Base-by-base conservation (phyloP, 2,888 invertebrate species). In the Drosophila monieri region DNA sequence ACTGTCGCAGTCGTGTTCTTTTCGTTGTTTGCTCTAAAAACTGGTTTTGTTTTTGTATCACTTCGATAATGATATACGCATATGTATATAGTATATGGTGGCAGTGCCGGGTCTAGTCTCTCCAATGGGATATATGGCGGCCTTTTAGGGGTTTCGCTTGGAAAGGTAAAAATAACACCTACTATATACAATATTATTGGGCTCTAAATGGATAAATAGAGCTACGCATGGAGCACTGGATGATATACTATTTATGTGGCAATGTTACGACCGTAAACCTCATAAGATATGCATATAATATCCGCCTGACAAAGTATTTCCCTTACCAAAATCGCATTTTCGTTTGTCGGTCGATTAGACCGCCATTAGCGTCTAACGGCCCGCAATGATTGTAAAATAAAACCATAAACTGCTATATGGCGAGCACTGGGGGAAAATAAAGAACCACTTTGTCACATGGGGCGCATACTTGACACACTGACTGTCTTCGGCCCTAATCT, bases 321-420 rank as follows among this genome's bases (percentile, higher is more conserved):
- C 5, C 23, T 15, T 5, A 9, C 32, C 58, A 12, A 60, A 68
- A 59, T 54, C 58, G 52, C 48, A 56, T 47, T 43, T 57, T 72
- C 56, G 48, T 71, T 72, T 70, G 70, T 69, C 69, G 69, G 74
- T 57, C 72, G 59, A 74, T 66, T 74, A 57, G 71, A 52, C 74
- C 23, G 56, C 46, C 64, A 65, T 70, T 70, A 74, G 54, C 32
- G 43, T 12, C 47, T 41, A 37, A 49, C 54, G 47, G 61, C 54
- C 54, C 51, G 48, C 52, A 66, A 73, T 60, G 49, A 60, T 49
- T 55, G 57, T 73, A 72, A 72, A 73, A 72, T 73, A 67, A 57
- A 67, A 43, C 44, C 21, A 37, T 53, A 64, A 64, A 48, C 37
- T 41, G 21, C n/a, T 14, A 21, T 4, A 12, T 4, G 15, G 14